Evolutionary conservation across 1,140 invertebrate genomes (phyloP).

Genomic region (Chrysomallon squamiferum): DNA sequence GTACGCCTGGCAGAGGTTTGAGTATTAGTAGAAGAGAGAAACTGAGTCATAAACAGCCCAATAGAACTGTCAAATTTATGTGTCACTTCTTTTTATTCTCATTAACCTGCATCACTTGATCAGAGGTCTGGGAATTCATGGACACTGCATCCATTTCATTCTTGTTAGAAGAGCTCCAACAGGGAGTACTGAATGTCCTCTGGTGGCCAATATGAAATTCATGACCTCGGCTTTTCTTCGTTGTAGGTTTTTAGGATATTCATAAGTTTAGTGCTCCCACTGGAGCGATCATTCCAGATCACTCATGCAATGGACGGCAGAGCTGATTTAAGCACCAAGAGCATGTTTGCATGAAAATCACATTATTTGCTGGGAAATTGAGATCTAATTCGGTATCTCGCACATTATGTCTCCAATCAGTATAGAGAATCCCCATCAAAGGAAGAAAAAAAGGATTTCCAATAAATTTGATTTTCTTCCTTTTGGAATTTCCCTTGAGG

Average conservation of each 20-base stretch:
- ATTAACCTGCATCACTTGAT: too few relatives aligned
- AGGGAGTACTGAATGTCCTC: too few relatives aligned
- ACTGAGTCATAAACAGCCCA: too few relatives aligned
- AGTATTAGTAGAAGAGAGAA: too few relatives aligned
- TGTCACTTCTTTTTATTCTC: too few relatives aligned
- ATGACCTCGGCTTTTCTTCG: too few relatives aligned
- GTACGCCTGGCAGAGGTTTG: too few relatives aligned
- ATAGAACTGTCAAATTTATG: too few relatives aligned
- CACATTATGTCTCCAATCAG: conserved; percentile 2
- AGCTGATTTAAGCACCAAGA: background rate
- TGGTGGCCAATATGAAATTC: too few relatives aligned
- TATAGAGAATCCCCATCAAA: background rate
- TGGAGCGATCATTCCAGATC: conserved; percentile 1
- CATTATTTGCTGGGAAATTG: conserved; percentile 8
- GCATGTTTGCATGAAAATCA: conserved; percentile 13
- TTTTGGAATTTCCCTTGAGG: conserved; percentile 2
- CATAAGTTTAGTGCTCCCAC: background rate
- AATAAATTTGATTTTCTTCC: conserved; percentile 7
- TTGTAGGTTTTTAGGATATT: conserved; percentile 3
- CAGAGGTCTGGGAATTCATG: too few relatives aligned
- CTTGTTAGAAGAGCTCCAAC: too few relatives aligned
- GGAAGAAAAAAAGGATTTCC: conserved; percentile 9
- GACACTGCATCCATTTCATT: too few relatives aligned
- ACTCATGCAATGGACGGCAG: background rate
- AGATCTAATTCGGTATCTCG: conserved; percentile 6